These are phyloP conservation scores for Dendrolimus kikuchii DNA, from an alignment of 1,140 invertebrate species.

Conservation along the genomic window DNA sequence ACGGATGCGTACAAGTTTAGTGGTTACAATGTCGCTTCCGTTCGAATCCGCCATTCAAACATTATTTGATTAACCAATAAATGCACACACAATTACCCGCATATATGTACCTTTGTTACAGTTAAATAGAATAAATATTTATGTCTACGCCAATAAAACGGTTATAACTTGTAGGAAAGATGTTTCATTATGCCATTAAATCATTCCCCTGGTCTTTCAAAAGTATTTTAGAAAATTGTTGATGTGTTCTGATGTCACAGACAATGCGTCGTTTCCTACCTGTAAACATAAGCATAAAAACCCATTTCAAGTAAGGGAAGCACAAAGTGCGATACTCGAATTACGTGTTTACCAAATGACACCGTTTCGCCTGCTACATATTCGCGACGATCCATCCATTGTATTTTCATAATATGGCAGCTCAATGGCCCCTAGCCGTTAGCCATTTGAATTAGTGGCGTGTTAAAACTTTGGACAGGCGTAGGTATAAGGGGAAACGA, in stretches of 20 bases:
- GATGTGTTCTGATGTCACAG: constrained; percentile 2
- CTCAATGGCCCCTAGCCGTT: not conserved
- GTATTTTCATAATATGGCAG: constrained; percentile 60
- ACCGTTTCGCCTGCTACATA: constrained; percentile 1
- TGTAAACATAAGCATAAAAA: constrained; percentile 26
- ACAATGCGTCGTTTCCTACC: constrained; percentile 10
- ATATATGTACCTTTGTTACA: no score
- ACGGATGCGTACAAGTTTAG: no score
- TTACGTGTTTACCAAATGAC: constrained; percentile 59
- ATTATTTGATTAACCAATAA: no score
- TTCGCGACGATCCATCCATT: constrained; percentile 28
- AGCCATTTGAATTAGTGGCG: not conserved
- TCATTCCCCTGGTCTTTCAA: not conserved
- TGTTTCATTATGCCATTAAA: no score
- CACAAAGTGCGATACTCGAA: constrained; percentile 33
- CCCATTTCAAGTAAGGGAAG: constrained; percentile 28
- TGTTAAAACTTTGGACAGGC: constrained; percentile 12
- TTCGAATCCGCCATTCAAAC: no score
- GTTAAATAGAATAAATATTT: no score
- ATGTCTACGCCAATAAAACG: no score
- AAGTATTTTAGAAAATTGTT: not conserved
- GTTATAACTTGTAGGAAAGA: no score
- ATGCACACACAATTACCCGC: no score
- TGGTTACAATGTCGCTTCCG: no score
- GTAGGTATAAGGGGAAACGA: constrained; percentile 4